Percentiles rank a stretch among this genome's conserved stretches.
Conservation (phyloP, 2,797 vertebrate species). For the Argyrosomus regius region DNA sequence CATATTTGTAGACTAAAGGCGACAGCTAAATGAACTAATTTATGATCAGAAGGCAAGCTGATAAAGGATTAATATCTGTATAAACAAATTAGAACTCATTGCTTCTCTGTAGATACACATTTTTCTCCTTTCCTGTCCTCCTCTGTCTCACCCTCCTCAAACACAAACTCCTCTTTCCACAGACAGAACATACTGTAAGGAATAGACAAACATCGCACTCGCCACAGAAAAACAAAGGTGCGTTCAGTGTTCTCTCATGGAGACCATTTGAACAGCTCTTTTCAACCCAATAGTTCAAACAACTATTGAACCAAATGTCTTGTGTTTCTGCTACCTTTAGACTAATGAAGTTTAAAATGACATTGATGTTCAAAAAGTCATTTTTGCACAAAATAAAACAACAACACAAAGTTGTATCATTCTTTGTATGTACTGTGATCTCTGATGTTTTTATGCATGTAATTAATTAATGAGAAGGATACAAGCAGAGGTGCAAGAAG, state of each 20-base stretch:
- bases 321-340: not conserved
- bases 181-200: not conserved
- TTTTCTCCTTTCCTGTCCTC: not conserved
- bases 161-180: not conserved
- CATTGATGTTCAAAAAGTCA: too few species aligned
- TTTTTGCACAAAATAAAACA: not conserved
- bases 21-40: not conserved
- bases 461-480: not conserved
- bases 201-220: not conserved
- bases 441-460: too few species aligned
- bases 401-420: too few species aligned
- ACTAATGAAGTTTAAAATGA: too few species aligned
- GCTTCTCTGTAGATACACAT: not conserved
- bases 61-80: constrained; percentile 9
- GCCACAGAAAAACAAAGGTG: not conserved
- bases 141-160: not conserved
- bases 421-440: too few species aligned
- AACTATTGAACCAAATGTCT: not conserved
- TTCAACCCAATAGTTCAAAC: not conserved
- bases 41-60: constrained; percentile 1
- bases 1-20: not conserved
- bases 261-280: not conserved
- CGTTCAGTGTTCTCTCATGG: not conserved
- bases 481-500: not conserved
- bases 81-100: constrained; percentile 3